Conservation (phyloP, 2,888 invertebrate species). For the Acanthococcus lagerstroemiae region DNA sequence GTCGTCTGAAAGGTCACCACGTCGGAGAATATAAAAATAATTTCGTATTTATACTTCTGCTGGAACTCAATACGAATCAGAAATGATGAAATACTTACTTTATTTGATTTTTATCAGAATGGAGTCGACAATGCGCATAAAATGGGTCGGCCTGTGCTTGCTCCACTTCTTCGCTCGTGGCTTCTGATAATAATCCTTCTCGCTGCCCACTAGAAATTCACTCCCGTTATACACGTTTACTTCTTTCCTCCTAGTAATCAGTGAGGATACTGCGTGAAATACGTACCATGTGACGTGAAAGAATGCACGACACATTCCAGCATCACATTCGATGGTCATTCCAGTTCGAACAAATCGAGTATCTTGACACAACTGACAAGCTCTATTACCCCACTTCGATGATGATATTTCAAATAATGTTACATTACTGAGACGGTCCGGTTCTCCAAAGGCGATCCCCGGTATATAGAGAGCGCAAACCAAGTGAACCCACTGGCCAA, state of each 20-base stretch:
- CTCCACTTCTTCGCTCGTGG: conserved; percentile 78
- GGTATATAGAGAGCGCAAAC: conserved; percentile 96
- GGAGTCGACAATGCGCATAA: conserved; percentile 90
- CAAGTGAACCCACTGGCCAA: conserved; percentile 95
- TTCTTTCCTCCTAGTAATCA: no score
- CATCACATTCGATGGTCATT: conserved; percentile 94
- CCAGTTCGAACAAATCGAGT: conserved; percentile 79
- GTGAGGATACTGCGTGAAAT: no score
- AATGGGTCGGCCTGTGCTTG: conserved; percentile 96
- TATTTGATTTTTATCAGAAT: conserved; percentile 66
- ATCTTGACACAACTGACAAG: conserved; percentile 83
- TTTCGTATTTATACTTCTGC: conserved; percentile 17
- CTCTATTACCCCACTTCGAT: conserved; percentile 87
- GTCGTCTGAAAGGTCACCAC: conserved; percentile 33
- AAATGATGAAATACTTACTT: conserved; percentile 29
- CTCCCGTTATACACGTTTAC: no score
- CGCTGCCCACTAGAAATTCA: conserved; percentile 78
- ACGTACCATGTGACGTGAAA: conserved; percentile 92
- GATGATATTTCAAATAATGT: conserved; percentile 97
- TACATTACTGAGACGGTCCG: conserved; percentile 78
- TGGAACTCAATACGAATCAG: conserved; percentile 32
- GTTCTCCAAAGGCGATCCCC: conserved; percentile 93
- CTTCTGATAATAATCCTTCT: conserved; percentile 84
- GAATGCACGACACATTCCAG: conserved; percentile 93
- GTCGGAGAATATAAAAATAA: conserved; percentile 17